Conservation (phyloP, 1,140 invertebrate species). For the Anastrepha obliqua region DNA sequence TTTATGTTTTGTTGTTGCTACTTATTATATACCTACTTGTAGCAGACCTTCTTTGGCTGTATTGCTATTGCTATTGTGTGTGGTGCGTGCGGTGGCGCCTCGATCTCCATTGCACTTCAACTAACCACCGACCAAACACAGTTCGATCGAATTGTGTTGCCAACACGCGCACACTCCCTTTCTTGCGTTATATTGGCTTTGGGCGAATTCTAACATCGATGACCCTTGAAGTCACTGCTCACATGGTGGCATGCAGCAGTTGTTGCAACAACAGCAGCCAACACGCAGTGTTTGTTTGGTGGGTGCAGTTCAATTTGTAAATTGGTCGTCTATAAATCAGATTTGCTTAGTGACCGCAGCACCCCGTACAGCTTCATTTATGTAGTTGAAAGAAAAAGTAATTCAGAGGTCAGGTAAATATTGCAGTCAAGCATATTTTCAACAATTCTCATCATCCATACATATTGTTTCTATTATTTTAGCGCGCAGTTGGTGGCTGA, state of each 20-base stretch:
- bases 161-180: conserved; percentile 28
- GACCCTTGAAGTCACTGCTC: conserved; percentile 42
- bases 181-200: not conserved
- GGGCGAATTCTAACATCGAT: conserved; percentile 32
- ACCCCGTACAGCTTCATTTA: not conserved
- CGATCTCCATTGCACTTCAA: not conserved
- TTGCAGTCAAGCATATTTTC: not conserved
- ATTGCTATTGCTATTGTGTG: not conserved
- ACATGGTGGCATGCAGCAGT: conserved; percentile 30
- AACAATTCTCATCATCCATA: not conserved
- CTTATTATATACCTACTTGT: too few relatives aligned
- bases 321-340: not conserved
- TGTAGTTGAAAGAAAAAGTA: not conserved
- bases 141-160: conserved; percentile 41
- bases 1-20: too few relatives aligned
- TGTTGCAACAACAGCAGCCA: not conserved
- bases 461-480: not conserved
- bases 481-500: not conserved
- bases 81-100: conserved; percentile 35
- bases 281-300: conserved; percentile 51
- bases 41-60: not conserved
- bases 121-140: not conserved
- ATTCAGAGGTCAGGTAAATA: not conserved
- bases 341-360: not conserved
- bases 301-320: conserved; percentile 74